phyloP scores from a whole-genome alignment of 2,797 vertebrate species.

The Sebastes iracundus region DNA sequence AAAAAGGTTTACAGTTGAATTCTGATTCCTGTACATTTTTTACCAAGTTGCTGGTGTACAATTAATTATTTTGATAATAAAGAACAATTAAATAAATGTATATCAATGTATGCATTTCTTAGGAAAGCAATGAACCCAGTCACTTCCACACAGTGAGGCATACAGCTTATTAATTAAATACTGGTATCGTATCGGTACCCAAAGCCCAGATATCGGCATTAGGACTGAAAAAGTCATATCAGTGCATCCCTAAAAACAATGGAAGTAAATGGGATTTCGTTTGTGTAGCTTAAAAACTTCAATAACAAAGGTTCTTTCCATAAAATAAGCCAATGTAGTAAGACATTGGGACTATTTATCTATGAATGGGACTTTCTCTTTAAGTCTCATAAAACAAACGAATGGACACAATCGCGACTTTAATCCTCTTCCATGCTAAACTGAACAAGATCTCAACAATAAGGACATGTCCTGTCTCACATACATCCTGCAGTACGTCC shows the following conservation, averaged over 20 bases:
- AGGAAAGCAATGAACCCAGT: neutral
- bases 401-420: neutral
- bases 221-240: neutral
- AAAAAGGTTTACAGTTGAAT: neutral
- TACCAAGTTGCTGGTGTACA: neutral
- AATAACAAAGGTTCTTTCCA: neutral
- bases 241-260: neutral
- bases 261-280: neutral
- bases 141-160: too few relatives aligned
- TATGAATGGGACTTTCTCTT: neutral
- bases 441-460: neutral
- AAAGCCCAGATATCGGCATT: neutral
- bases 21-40: neutral
- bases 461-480: neutral
- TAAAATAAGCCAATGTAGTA: neutral
- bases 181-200: neutral
- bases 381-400: neutral
- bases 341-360: neutral
- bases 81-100: neutral
- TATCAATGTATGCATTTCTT: neutral
- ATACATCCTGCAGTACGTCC: slow-evolving; percentile 12
- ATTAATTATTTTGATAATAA: neutral
- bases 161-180: neutral
- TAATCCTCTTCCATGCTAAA: neutral
- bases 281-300: neutral